A percentile compares a stretch with the other conserved stretches of the same genome.
Conservation (phyloP, 2,797 vertebrate genomes). For the Rhynchotus rufescens region DNA sequence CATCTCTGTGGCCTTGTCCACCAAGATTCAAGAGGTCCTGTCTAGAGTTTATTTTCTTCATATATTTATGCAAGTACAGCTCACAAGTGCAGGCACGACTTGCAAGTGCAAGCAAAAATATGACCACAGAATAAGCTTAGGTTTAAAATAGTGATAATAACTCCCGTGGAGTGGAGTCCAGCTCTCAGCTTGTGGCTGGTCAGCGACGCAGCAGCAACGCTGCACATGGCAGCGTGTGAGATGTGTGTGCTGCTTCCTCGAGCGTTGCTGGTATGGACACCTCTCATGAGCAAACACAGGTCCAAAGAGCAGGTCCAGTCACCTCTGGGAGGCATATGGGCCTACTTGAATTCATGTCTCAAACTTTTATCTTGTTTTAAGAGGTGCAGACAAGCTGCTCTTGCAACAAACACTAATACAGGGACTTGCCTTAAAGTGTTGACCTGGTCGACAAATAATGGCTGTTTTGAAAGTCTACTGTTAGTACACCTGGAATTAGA, state of each 20-base stretch:
- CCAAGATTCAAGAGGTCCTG: neutral
- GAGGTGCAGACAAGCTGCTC: neutral
- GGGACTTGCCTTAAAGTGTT: neutral
- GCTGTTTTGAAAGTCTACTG: neutral
- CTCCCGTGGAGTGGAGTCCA: neutral
- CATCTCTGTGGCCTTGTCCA: neutral
- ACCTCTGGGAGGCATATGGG: neutral
- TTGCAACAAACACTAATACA: neutral
- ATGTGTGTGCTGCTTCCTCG: neutral
- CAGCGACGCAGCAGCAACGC: neutral
- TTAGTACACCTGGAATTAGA: neutral
- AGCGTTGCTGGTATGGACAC: neutral
- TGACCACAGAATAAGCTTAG: neutral
- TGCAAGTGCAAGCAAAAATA: neutral
- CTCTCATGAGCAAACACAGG: neutral
- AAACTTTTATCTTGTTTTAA: neutral
- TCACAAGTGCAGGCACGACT: neutral
- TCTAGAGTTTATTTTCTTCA: neutral
- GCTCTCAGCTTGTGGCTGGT: neutral
- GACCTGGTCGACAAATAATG: neutral
- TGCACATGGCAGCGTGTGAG: rapidly evolving
- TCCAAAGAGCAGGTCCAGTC: neutral
- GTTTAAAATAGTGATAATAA: neutral
- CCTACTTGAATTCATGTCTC: neutral
- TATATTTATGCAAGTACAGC: neutral